Conservation (phyloP, 1,140 invertebrate species). For the Drosophila rufa region DNA sequence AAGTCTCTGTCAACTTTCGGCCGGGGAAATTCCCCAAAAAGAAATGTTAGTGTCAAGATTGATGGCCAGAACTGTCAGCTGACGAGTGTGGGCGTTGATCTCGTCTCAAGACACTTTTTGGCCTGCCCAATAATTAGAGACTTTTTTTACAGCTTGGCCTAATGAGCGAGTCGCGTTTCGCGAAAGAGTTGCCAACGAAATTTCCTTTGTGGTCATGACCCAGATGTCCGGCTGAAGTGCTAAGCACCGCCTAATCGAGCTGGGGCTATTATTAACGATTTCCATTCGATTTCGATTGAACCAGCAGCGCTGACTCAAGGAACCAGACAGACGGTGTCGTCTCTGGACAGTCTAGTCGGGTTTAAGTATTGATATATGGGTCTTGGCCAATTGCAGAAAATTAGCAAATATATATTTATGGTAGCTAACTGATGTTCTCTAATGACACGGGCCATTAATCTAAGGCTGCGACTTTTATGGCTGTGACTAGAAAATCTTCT, state of each 20-base stretch:
- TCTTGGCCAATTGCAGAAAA: conserved; percentile 42
- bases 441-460: conserved; percentile 36
- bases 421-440: conserved; percentile 20
- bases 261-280: conserved; percentile 54
- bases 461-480: neutral
- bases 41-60: conserved; percentile 67
- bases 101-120: conserved; percentile 46
- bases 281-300: conserved; percentile 33
- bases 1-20: neutral
- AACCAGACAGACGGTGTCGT: conserved; percentile 26
- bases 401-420: conserved; percentile 7
- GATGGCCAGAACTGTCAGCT: conserved; percentile 49
- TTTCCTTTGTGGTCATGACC: conserved; percentile 75
- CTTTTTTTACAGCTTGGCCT: conserved; percentile 54
- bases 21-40: conserved; percentile 21
- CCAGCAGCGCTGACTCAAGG: conserved; percentile 21
- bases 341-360: conserved; percentile 32
- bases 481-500: neutral
- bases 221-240: conserved; percentile 71
- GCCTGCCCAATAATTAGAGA: conserved; percentile 60
- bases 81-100: conserved; percentile 53
- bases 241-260: conserved; percentile 66
- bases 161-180: conserved; percentile 38
- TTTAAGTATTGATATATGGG: conserved; percentile 39
- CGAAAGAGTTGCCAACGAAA: conserved; percentile 45